Evolutionary conservation across 1,140 invertebrate species (phyloP), one percentile per base, ranked within the genome.

Genomic region (Berghia stephanieae): DNA sequence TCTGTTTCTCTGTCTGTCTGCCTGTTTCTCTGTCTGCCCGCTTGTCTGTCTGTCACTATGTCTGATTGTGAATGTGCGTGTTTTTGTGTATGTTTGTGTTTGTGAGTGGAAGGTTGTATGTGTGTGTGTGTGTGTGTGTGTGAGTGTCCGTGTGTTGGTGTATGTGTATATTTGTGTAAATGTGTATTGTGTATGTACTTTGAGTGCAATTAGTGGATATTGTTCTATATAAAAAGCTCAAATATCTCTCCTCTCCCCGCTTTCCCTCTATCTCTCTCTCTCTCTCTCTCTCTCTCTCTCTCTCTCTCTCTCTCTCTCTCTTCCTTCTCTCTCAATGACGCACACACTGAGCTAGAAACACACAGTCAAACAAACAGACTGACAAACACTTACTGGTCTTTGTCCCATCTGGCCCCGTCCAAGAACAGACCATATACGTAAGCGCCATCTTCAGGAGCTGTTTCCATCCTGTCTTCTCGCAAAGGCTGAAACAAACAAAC

Each of bases 371-470:
- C 18, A 34, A 67, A 38, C 2, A 34, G n/a, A 70, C 13, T 43
- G 46, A 40, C 42, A 10, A 18, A 38, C 2, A 79, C 80, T 83
- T 79, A 87, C 86, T 80, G 76, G 8, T 83, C 72, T 80, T 77
- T 81, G 75, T 90, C 86, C 89, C 89, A 90, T 75, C 89, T 78
- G 27, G 88, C 89, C 40, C 90, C 89, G 83, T 90, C 89, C 34
- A 89, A 70, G 79, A 85, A 90, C 24, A 90, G 82, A 27, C 90
- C 90, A 75, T 83, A 77, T 0, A 90, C 82, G 74, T 89, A 90
- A 38, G 86, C 87, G 34, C 90, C 90, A 83, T 90, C 87, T 21
- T 83, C 82, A 8, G 90, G 90, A n/a, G 82, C 68, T 38, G 78
- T 79, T 10, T 84, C 78, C 66, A 81, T 77, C 31, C 46, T 79